A percentile compares a stretch with the other conserved stretches of the same genome.
Evolutionary conservation across 1,140 invertebrate species (phyloP).

Genomic region (Diorhabda carinulata): DNA sequence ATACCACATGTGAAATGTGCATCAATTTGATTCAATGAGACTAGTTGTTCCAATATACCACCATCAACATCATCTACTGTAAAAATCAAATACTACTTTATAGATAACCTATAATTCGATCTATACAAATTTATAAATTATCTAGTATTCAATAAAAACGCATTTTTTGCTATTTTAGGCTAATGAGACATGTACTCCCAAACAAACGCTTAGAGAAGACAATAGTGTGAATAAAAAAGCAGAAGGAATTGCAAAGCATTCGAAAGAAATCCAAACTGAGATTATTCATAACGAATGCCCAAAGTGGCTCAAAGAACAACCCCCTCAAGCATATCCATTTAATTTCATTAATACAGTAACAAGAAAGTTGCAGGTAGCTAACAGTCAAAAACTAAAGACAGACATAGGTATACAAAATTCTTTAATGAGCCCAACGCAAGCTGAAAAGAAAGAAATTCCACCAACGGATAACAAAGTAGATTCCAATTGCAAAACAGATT

Average conservation of each 20-base stretch:
- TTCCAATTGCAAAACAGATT: slow-evolving; percentile 20
- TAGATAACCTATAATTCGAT: too few species aligned
- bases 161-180: too few species aligned
- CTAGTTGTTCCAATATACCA: too few species aligned
- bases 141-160: too few species aligned
- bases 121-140: too few species aligned
- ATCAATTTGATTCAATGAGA: too few species aligned
- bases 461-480: slow-evolving; percentile 13
- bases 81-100: too few species aligned
- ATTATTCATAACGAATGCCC: slow-evolving; percentile 14
- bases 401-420: slow-evolving; percentile 40
- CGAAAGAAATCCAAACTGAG: slow-evolving; percentile 26
- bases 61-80: too few species aligned
- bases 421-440: slow-evolving; percentile 8
- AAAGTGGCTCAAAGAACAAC: slow-evolving; percentile 31
- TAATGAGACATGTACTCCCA: too few species aligned
- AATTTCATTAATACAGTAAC: slow-evolving; percentile 47
- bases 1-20: too few species aligned
- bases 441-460: slow-evolving; percentile 4
- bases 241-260: slow-evolving; percentile 12
- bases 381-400: slow-evolving; percentile 26
- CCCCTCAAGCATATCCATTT: slow-evolving; percentile 37
- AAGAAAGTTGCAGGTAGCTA: slow-evolving; percentile 38
- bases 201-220: too few species aligned
- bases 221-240: too few species aligned